These are phyloP conservation scores for Pachypeltis micranthus DNA, from an alignment of 1,140 invertebrate species.

Conservation along the genomic window DNA sequence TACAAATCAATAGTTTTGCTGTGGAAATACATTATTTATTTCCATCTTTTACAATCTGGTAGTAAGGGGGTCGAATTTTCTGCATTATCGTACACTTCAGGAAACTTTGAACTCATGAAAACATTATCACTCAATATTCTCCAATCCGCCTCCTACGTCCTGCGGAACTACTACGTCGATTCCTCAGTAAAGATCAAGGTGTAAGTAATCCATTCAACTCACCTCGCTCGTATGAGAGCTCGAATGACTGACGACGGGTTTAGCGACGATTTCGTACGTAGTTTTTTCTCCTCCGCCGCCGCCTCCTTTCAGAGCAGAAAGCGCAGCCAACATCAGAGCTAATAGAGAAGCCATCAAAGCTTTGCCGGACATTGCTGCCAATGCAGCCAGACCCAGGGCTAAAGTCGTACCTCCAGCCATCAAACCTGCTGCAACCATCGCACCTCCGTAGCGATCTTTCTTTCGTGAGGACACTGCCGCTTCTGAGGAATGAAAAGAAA, in stretches of 20 bases:
- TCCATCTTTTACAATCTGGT: too few species aligned
- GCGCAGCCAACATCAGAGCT: conserved; percentile 61
- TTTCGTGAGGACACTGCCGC: conserved; percentile 41
- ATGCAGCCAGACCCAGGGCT: conserved; percentile 57
- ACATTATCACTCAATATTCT: too few species aligned
- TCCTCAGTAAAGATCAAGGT: too few species aligned
- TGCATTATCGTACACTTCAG: too few species aligned
- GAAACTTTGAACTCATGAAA: too few species aligned
- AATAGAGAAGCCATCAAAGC: conserved; percentile 70
- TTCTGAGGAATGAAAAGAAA: conserved; percentile 22
- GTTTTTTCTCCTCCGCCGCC: conserved; percentile 48
- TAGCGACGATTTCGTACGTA: conserved; percentile 71
- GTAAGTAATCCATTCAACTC: too few species aligned
- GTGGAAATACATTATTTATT: too few species aligned
- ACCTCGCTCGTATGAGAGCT: conserved; percentile 62
- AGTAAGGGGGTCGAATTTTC: too few species aligned
- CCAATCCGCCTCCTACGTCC: too few species aligned
- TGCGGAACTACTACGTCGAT: too few species aligned
- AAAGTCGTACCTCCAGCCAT: conserved; percentile 52
- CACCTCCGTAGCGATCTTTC: conserved; percentile 34
- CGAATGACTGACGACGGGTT: conserved; percentile 58
- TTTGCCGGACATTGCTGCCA: conserved; percentile 68
- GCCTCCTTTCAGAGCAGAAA: conserved; percentile 56
- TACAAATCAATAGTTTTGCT: too few species aligned
- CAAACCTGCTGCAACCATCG: conserved; percentile 37